These are phyloP conservation scores for Zootermopsis nevadensis DNA, from an alignment of 2,888 invertebrate species.

Conservation along the genomic window DNA sequence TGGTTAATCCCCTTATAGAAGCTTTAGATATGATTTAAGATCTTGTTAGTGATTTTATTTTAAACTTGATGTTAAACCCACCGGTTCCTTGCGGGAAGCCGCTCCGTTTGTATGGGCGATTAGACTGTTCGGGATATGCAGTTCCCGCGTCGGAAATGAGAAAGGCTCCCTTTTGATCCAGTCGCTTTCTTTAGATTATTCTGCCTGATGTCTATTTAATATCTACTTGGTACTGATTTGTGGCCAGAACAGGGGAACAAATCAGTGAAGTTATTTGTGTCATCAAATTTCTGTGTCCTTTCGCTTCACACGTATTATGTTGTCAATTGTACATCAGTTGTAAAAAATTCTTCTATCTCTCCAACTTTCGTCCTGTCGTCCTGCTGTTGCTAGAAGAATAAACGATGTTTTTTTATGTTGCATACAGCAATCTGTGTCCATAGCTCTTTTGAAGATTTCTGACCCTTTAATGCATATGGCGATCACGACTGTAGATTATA, in stretches of 20 bases:
- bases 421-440: too few relatives aligned
- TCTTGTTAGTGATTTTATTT: conserved; percentile 28
- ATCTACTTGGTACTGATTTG: neutral
- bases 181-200: neutral
- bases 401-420: too few relatives aligned
- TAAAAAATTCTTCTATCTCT: too few relatives aligned
- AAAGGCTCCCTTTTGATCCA: neutral
- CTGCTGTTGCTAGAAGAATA: too few relatives aligned
- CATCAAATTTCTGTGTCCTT: neutral
- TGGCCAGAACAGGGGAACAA: neutral
- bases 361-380: too few relatives aligned
- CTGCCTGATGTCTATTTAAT: neutral
- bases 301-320: too few relatives aligned
- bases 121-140: neutral
- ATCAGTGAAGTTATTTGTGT: conserved; percentile 4
- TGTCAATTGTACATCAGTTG: too few relatives aligned
- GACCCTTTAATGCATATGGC: too few relatives aligned
- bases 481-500: too few relatives aligned
- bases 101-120: neutral
- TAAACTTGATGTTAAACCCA: conserved; percentile 8
- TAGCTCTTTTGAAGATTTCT: too few relatives aligned
- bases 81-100: neutral
- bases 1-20: conserved; percentile 5
- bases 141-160: neutral
- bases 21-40: conserved; percentile 31